These are phyloP conservation scores for Chiridota heheva DNA, from an alignment of 35 echinoderm and acorn worm genomes.

Conservation along the genomic window DNA sequence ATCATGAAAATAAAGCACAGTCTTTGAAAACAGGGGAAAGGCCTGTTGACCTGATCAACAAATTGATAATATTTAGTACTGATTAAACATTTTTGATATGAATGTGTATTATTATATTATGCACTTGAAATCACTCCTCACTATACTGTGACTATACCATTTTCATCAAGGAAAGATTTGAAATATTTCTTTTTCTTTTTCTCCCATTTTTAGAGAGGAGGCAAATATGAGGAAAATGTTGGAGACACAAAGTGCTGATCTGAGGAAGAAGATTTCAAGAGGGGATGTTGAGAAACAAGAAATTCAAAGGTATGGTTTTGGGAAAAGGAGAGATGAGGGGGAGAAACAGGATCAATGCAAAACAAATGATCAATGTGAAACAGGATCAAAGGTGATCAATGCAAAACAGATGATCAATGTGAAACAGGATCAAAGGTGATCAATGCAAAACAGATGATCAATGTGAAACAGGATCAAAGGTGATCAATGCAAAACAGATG, in stretches of 20 bases:
- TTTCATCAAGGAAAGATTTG: background rate
- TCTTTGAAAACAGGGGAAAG: too few species aligned
- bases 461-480: background rate
- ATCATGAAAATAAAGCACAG: too few species aligned
- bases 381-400: background rate
- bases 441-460: background rate
- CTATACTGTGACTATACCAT: background rate
- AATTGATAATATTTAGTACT: too few species aligned
- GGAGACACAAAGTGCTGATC: constrained; percentile 63
- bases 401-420: background rate
- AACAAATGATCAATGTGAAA: background rate
- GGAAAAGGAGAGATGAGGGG: background rate
- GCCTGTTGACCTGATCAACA: too few species aligned
- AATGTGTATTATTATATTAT: background rate
- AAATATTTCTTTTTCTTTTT: background rate
- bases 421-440: too few species aligned
- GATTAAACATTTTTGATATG: too few species aligned
- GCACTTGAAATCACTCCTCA: background rate
- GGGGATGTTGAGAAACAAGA: constrained; percentile 67
- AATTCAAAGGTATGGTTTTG: constrained; percentile 56
- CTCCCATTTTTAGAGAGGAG: constrained; percentile 47
- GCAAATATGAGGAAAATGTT: constrained; percentile 71
- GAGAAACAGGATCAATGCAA: background rate
- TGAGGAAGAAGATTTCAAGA: constrained; percentile 64
- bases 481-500: background rate